Evolutionary conservation across 2,113 vertebrate genomes (phyloP), one percentile per base, ranked within the genome.

Genomic region (Boleophthalmus pectinirostris): DNA sequence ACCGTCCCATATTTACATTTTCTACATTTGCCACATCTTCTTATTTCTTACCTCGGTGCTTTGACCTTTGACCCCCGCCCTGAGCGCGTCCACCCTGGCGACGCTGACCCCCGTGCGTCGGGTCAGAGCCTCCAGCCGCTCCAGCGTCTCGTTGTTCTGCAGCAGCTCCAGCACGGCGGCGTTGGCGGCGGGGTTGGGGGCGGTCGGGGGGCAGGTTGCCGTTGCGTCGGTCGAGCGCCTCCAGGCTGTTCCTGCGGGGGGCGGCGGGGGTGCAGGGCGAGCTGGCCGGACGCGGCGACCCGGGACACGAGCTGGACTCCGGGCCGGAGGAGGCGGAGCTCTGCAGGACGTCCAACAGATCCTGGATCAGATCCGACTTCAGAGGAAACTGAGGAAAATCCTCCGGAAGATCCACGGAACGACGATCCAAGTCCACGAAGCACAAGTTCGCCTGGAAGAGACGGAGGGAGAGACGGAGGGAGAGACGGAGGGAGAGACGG

Each of bases 311-410:
- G 43, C 90, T 92, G 0, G 25, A 58, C 0, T 94, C 92, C 51
- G 94, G 93, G 0, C 94, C 90, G 0, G 95, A 90, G 35, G 96
- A 87, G 21, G 94, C 95, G 5, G 94, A 96, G 24, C 94, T 91
- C 64, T 94, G 88, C 46, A 98, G 93, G 53, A 97, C 94, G 35
- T 96, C 96, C 0, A 93, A 94, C 75, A 98, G 93, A 66, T 98
- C 96, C 86, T 96, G 93, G 77, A 96, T 94, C 57, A 98, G 95
- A 85, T 97, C 94, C 0, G 94, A 47, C 79, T 95, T 96, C 85
- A 95, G 96, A 69, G 96, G 96, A 49, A 98, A 96, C 81, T 96
- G 95, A 0, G 96, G 96, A 61, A 98, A 96, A 76, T 98, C 96
- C 82, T 98, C 96, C 0, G 96, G 96, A 49, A 97, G 87, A 66